Evolutionary conservation across 2,797 vertebrate genomes (phyloP).

Genomic region (Crocodylus rhombifer): DNA sequence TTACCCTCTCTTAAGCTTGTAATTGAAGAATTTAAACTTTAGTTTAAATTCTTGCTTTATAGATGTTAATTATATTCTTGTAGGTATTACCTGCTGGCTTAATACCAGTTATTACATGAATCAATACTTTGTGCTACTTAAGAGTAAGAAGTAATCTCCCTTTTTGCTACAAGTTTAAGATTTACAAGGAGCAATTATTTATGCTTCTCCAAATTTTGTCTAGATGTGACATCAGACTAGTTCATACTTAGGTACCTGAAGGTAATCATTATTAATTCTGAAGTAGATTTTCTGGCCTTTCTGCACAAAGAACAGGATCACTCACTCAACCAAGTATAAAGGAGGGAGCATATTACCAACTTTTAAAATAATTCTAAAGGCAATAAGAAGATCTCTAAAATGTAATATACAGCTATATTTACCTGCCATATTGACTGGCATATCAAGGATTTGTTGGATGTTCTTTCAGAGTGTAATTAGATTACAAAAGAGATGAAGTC

Average conservation of each 20-base stretch:
- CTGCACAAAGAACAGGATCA: neutral
- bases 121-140: too few relatives aligned
- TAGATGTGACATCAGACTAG: neutral
- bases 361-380: neutral
- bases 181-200: too few relatives aligned
- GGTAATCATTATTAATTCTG: neutral
- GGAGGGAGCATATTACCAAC: neutral
- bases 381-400: too few relatives aligned
- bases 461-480: neutral
- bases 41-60: too few relatives aligned
- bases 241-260: neutral
- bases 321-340: neutral
- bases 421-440: neutral
- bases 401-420: too few relatives aligned
- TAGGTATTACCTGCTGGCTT: too few relatives aligned
- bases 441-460: neutral
- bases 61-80: too few relatives aligned
- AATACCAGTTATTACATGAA: too few relatives aligned
- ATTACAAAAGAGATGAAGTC: neutral
- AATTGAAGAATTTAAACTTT: too few relatives aligned
- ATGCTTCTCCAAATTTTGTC: neutral
- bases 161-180: too few relatives aligned
- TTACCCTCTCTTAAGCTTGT: too few relatives aligned
- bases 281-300: neutral
- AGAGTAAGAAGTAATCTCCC: too few relatives aligned